Base-by-base conservation (phyloP, 2,797 vertebrate genomes). In the Serranus cabrilla region DNA sequence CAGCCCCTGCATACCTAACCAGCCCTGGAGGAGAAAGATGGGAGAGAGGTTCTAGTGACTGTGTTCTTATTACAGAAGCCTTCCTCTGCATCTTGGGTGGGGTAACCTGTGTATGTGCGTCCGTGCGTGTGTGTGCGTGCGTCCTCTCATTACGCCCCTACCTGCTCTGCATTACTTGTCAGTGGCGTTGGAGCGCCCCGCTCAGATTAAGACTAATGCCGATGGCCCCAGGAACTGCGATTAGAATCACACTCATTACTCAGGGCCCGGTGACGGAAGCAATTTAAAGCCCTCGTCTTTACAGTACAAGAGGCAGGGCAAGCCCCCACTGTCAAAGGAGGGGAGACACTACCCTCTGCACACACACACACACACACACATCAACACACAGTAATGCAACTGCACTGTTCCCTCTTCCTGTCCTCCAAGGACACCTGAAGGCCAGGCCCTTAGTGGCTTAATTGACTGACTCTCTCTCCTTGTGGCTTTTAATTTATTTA, bases 161-260 rank as follows among this genome's bases (percentile, higher is more conserved):
- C 94, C 94, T 95, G 92, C 93, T 95, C 94, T 95, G 94, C 94
- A 95, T 95, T 95, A 94, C 93, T 92, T 95, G 94, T 95, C 94
- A 95, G 81, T 89, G 91, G 91, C 83, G 93, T 91, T 74, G 88
- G 92, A 94, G 94, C 87, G 79, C 91, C 92, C 90, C 23, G 89
- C 83, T 89, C 92, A 95, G 95, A 96, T 96, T 94, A 96, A 95
- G 95, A 96, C 94, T 95, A 95, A 96, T 96, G 94, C 93, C 89
- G 84, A 92, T 92, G 94, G 95, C 95, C 94, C 92, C 91, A 89
- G 94, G 95, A 96, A 95, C 95, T 93, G 87, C 94, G 93, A 96
- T 96, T 96, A 96, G 94, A 96, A 95, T 95, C 94, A 94, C 94
- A 94, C 93, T 96, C 95, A 96, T 96, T 96, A 96, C 95, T 96